Percentiles rank a stretch among this genome's conserved stretches.
Evolutionary conservation across 2,888 invertebrate species (phyloP).

Genomic region (Norana najaformis): DNA sequence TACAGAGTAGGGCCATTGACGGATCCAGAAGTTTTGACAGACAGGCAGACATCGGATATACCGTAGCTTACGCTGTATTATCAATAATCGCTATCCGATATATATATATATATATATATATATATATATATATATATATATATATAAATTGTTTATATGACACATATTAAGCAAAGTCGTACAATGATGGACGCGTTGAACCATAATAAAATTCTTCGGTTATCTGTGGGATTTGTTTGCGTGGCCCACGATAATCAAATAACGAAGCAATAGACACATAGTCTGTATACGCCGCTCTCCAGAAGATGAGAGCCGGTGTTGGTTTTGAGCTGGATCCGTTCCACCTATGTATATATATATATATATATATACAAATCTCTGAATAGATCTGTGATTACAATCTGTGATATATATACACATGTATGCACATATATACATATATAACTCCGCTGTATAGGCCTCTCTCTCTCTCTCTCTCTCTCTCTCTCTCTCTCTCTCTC

Average conservation of each 20-base stretch:
- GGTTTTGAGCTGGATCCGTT: neutral
- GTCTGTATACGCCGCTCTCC: neutral
- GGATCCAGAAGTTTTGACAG: neutral
- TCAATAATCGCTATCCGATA: neutral
- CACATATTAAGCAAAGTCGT: no score
- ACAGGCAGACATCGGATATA: no score
- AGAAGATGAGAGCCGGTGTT: neutral
- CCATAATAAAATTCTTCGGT: neutral
- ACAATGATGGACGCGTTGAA: neutral
- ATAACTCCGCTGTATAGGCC: no score
- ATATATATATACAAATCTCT: neutral
- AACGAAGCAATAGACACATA: neutral
- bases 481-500: no score
- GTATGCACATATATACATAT: neutral
- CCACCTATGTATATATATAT: neutral
- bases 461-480: no score
- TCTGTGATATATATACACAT: neutral
- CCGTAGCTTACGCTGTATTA: neutral
- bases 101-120: neutral
- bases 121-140: conserved; percentile 16
- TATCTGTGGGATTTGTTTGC: neutral
- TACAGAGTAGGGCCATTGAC: neutral
- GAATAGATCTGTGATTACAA: neutral
- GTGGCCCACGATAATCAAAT: neutral
- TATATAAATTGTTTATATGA: neutral